Conservation (phyloP, 2,888 invertebrate species). For the Andricus curvator region DNA sequence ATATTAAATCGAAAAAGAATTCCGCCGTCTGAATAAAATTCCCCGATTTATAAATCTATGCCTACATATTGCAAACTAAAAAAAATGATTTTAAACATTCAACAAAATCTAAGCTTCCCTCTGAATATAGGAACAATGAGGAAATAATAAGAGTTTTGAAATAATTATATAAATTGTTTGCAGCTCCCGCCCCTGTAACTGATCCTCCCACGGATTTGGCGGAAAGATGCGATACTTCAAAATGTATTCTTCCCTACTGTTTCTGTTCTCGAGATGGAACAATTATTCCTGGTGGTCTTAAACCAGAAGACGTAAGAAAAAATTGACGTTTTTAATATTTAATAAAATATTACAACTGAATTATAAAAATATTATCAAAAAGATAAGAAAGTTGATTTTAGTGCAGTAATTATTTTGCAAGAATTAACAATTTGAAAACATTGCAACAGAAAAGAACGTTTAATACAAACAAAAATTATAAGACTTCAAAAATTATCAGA, state of each 20-base stretch:
- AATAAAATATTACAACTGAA: background rate
- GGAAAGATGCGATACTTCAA: conserved; percentile 86
- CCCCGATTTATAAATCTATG: too few relatives aligned
- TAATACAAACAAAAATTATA: too few relatives aligned
- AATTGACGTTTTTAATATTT: background rate
- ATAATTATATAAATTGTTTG: conserved; percentile 38
- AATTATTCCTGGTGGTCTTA: conserved; percentile 89
- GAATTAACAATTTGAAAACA: too few relatives aligned
- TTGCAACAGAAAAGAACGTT: too few relatives aligned
- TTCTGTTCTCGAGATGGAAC: conserved; percentile 96
- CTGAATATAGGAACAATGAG: background rate
- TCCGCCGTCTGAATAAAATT: too few relatives aligned
- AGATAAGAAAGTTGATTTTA: too few relatives aligned
- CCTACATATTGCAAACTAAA: too few relatives aligned
- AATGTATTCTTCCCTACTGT: conserved; percentile 92
- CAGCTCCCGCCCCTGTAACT: conserved; percentile 90
- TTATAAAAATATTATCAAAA: background rate
- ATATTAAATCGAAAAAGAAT: too few relatives aligned
- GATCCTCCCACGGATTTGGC: conserved; percentile 91
- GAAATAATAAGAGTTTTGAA: background rate
- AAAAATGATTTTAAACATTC: too few relatives aligned
- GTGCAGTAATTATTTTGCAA: too few relatives aligned
- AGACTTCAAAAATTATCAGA: too few relatives aligned
- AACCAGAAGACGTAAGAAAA: conserved; percentile 87
- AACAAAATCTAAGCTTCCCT: too few relatives aligned